Conservation (phyloP, 2,797 vertebrate species). For the Onychomys torridus region DNA sequence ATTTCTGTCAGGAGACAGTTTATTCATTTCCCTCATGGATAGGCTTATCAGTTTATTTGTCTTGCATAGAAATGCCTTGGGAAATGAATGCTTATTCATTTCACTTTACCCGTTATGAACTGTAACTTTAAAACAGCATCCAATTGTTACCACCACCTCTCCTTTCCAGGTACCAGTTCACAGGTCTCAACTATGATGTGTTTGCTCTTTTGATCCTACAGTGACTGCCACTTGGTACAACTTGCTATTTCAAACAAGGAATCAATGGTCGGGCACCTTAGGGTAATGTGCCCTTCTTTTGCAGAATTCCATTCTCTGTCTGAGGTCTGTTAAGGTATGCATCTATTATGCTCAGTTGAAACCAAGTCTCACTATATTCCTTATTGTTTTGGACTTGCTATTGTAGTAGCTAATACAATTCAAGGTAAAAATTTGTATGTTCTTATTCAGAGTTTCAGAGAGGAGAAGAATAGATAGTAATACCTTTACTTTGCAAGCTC, state of each 20-base stretch:
- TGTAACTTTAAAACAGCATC: background rate
- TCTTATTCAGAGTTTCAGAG: conserved; percentile 20
- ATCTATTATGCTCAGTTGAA: conserved; percentile 68
- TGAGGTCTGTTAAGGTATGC: conserved; percentile 72
- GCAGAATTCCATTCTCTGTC: conserved; percentile 64
- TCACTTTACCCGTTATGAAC: conserved; percentile 26
- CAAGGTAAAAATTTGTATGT: conserved; percentile 60
- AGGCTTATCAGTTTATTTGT: conserved; percentile 5
- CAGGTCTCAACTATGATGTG: background rate
- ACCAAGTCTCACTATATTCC: conserved; percentile 64
- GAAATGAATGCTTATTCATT: conserved; percentile 48
- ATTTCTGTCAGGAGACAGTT: conserved; percentile 39
- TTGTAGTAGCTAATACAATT: conserved; percentile 44
- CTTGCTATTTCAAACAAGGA: conserved; percentile 61
- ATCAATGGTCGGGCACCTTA: conserved; percentile 19
- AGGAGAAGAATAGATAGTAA: background rate
- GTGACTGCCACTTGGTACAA: conserved; percentile 11
- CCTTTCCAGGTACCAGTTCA: background rate
- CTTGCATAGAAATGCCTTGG: conserved; percentile 1
- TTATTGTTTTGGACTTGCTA: conserved; percentile 29
- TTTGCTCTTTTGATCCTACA: background rate
- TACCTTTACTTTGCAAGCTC: background rate
- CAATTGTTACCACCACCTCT: background rate
- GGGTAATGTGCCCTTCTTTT: conserved; percentile 57
- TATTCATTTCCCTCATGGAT: background rate